Evolutionary conservation across 2,797 vertebrate genomes (phyloP).

Genomic region (Pseudomugil tenellus): DNA sequence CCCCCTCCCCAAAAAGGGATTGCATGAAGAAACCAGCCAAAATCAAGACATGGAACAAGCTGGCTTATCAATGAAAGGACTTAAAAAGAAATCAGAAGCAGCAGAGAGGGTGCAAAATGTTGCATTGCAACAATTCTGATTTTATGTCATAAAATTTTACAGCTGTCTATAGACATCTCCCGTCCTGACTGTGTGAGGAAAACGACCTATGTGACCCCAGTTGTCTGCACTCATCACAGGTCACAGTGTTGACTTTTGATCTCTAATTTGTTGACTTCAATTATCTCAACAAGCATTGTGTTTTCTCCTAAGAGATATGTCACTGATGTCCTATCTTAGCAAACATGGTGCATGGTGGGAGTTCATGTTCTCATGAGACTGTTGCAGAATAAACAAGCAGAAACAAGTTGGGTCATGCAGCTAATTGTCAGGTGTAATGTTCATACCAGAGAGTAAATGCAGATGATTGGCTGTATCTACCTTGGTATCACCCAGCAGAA

Average conservation of each 20-base stretch:
- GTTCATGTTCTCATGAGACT: conserved; percentile 13
- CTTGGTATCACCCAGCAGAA: neutral
- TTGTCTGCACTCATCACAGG: conserved; percentile 2
- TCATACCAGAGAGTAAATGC: neutral
- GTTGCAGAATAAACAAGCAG: conserved; percentile 18
- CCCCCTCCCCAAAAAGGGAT: conserved; percentile 62
- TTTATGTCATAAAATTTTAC: conserved; percentile 25
- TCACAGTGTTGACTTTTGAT: neutral
- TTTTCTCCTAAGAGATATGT: conserved; percentile 29
- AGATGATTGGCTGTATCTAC: neutral
- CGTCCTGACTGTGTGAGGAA: conserved; percentile 12
- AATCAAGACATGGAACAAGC: conserved; percentile 79
- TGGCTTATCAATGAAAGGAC: conserved; percentile 71
- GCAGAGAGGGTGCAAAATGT: conserved; percentile 61
- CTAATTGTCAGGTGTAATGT: conserved; percentile 16
- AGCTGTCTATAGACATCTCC: conserved; percentile 8
- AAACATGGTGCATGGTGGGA: neutral
- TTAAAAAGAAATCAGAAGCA: conserved; percentile 72
- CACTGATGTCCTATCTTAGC: conserved; percentile 27
- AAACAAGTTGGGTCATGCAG: conserved; percentile 20
- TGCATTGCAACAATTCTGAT: conserved; percentile 56
- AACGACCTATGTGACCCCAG: neutral
- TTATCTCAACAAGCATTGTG: conserved; percentile 43
- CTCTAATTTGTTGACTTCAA: conserved; percentile 61
- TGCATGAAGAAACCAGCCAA: conserved; percentile 74